These are phyloP conservation scores for Aeoliscus strigatus DNA, from an alignment of 2,797 vertebrate genomes.

Conservation along the genomic window DNA sequence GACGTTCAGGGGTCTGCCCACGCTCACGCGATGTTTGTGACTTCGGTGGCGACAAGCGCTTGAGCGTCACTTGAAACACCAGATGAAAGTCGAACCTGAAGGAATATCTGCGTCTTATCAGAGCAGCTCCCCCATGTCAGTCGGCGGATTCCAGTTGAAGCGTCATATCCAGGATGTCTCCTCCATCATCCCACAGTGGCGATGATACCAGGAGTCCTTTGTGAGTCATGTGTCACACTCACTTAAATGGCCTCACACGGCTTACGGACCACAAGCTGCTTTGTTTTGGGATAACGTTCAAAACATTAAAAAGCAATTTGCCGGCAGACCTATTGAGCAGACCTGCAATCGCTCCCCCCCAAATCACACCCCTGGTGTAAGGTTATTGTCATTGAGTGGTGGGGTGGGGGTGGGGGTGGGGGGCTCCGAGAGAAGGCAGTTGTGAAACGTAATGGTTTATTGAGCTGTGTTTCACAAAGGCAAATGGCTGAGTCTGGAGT, in stretches of 20 bases:
- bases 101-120: too few relatives aligned
- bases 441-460: slow-evolving; percentile 61
- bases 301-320: slow-evolving; percentile 82
- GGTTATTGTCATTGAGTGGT: slow-evolving; percentile 69
- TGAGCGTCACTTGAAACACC: too few relatives aligned
- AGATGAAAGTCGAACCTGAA: too few relatives aligned
- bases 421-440: slow-evolving; percentile 34
- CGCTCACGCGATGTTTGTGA: too few relatives aligned
- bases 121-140: too few relatives aligned
- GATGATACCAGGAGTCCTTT: slow-evolving; percentile 70
- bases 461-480: slow-evolving; percentile 54
- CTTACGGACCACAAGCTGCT: slow-evolving; percentile 84
- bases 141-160: too few relatives aligned
- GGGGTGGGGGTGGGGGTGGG: too few relatives aligned
- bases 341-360: slow-evolving; percentile 50
- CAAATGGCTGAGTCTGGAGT: slow-evolving; percentile 39
- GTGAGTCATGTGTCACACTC: slow-evolving; percentile 83
- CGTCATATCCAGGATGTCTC: too few relatives aligned
- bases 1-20: too few relatives aligned
- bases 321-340: slow-evolving; percentile 74
- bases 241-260: slow-evolving; percentile 84
- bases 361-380: slow-evolving; percentile 67
- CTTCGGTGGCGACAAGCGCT: too few relatives aligned
- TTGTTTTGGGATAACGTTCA: slow-evolving; percentile 79
- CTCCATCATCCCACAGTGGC: too few relatives aligned